Percentiles rank a stretch among this genome's conserved stretches.
These are phyloP conservation scores for Lasioglossum villosulum DNA, from an alignment of 2,888 invertebrate genomes.

Conservation along the genomic window DNA sequence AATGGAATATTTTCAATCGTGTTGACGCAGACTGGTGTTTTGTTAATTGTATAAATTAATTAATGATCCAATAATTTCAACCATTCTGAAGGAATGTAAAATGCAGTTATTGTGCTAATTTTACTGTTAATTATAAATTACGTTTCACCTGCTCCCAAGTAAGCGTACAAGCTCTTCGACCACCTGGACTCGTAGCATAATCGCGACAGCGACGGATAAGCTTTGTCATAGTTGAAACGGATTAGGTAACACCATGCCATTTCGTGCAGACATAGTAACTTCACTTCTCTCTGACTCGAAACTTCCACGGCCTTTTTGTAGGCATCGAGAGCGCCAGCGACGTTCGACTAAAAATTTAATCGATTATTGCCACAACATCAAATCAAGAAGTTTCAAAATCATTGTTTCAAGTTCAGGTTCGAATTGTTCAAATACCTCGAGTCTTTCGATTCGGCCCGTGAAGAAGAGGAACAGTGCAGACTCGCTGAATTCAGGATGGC, in stretches of 20 bases:
- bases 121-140: neutral
- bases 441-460: constrained; percentile 87
- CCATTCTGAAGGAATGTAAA: neutral
- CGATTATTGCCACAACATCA: neutral
- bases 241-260: constrained; percentile 89
- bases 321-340: constrained; percentile 86
- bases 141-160: constrained; percentile 85
- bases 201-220: constrained; percentile 85
- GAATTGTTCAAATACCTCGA: constrained; percentile 85
- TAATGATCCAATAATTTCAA: neutral
- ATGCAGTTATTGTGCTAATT: neutral
- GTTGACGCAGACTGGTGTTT: neutral
- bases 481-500: constrained; percentile 86
- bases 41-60: neutral
- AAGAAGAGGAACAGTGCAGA: constrained; percentile 89
- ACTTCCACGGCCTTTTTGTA: constrained; percentile 87
- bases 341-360: constrained; percentile 85
- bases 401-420: too few species aligned
- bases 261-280: constrained; percentile 87
- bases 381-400: neutral
- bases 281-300: constrained; percentile 88
- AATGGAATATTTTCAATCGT: neutral
- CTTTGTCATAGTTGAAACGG: constrained; percentile 86
- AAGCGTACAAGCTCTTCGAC: constrained; percentile 89
- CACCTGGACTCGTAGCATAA: constrained; percentile 88